Base-by-base conservation (phyloP, 2,888 invertebrate species). In the Sipunculus nudus region DNA sequence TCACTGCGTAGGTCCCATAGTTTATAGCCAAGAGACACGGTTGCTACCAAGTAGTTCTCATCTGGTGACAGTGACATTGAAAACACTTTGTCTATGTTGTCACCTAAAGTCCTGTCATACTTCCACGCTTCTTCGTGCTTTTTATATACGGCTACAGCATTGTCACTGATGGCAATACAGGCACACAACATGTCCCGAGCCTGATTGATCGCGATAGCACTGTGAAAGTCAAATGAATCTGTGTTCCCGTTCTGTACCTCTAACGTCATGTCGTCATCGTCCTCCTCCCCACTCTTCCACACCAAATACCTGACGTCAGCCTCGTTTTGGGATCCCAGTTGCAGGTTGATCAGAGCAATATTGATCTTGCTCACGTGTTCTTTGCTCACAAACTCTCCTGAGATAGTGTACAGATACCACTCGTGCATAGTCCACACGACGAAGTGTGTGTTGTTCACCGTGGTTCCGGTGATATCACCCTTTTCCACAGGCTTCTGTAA, bases 401-500 rank as follows among this genome's bases (percentile, higher is more conserved):
- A 26, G 19, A 48, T 19, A 6, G 71, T 72, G 63, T 71, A 80
- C 8, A 77, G 55, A 47, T 65, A 74, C 80, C 80, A 81, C 40
- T 75, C 72, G 19, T 63, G 71, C 32, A 65, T 59, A 2, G 78
- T 77, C 79, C 80, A 82, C 29, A 75, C 70, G 8, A 74, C 75
- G 35, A 81, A 69, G 58, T 78, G 75, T 16, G 75, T 74, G 63
- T 78, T 74, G 41, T 73, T 78, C 49, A 79, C 68, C n/a, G 73
- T 68, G 3, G 77, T 77, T 6, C 81, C 82, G 16, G 73, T 62
- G 31, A 83, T 74, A 13, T 68, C 61, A n/a, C n/a, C 71, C 64
- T 91, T 90, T 13, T 89, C 87, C 21, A 95, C 86, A 0, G 94
- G 94, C 79, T 94, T 94, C 43, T 93, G 91, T 54, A 96, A 89